Conservation (phyloP, 2,113 vertebrate species). For the Copsychus sechellarum region DNA sequence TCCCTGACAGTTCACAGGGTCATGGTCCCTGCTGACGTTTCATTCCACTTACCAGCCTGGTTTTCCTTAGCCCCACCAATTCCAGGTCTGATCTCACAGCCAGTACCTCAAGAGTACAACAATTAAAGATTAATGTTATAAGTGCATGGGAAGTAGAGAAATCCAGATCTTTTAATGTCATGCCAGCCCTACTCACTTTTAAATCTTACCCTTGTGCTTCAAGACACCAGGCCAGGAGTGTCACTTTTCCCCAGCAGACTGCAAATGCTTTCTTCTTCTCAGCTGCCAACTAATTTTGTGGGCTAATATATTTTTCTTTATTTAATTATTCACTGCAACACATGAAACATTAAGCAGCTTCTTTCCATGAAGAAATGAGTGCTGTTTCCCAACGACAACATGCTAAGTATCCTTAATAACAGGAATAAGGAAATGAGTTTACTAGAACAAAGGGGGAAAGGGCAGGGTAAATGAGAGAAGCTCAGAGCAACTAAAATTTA, state of each 20-base stretch:
- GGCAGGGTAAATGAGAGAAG: neutral
- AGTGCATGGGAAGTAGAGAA: conserved; percentile 22
- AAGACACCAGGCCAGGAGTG: conserved; percentile 31
- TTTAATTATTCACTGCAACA: conserved; percentile 60
- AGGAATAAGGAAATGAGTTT: conserved; percentile 31
- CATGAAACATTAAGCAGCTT: conserved; percentile 63
- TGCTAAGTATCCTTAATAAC: conserved; percentile 10
- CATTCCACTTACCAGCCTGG: neutral
- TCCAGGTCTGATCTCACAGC: neutral
- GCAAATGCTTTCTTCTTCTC: conserved; percentile 45
- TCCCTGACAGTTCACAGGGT: conserved; percentile 7
- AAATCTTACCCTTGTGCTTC: conserved; percentile 24
- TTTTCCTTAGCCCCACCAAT: neutral
- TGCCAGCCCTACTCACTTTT: conserved; percentile 6
- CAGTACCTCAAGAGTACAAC: neutral
- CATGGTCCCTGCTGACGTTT: neutral
- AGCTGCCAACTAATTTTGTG: conserved; percentile 8
- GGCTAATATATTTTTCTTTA: conserved; percentile 40
- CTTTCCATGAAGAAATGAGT: conserved; percentile 35
- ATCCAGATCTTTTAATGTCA: conserved; percentile 19
- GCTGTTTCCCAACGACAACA: conserved; percentile 46
- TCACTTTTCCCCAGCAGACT: conserved; percentile 48
- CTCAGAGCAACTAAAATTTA: neutral
- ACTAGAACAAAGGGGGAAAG: conserved; percentile 20
- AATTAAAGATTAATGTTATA: conserved; percentile 57